A percentile compares a stretch with the other conserved stretches of the same genome.
phyloP scores from a whole-genome alignment of 1,140 invertebrate genomes.

The Cydia fagiglandana region DNA sequence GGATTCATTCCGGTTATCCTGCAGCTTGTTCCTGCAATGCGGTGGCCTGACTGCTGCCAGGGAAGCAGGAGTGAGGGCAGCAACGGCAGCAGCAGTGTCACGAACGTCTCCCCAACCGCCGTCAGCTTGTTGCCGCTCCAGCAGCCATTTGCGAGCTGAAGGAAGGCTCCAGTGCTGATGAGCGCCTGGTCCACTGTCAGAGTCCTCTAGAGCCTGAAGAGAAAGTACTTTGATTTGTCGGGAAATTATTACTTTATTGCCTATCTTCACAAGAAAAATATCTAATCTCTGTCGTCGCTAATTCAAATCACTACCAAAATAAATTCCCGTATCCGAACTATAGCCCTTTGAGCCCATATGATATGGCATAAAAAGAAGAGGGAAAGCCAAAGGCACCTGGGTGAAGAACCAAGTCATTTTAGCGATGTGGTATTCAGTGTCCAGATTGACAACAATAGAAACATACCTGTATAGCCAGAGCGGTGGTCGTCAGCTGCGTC shows the following conservation, averaged over 20 bases:
- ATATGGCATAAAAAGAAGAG: too few species aligned
- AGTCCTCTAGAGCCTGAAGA: conserved; percentile 84
- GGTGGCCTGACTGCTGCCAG: conserved; percentile 84
- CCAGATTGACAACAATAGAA: neutral
- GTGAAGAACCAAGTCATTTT: neutral
- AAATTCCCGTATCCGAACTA: too few species aligned
- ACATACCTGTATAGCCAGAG: conserved; percentile 85
- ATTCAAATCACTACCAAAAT: too few species aligned
- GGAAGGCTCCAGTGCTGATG: conserved; percentile 87
- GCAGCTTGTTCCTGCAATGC: conserved; percentile 80
- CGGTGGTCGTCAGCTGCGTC: conserved; percentile 87
- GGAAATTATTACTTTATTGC: neutral
- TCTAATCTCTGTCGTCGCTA: too few species aligned
- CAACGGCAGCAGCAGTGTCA: conserved; percentile 87
- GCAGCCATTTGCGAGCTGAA: conserved; percentile 85
- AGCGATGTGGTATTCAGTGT: neutral
- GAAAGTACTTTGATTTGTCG: neutral
- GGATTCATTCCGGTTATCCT: conserved; percentile 67
- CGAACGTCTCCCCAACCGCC: conserved; percentile 88
- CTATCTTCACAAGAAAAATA: too few species aligned
- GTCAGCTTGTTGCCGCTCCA: conserved; percentile 85
- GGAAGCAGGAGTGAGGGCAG: conserved; percentile 84
- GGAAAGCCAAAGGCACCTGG: too few species aligned
- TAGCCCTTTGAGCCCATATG: too few species aligned
- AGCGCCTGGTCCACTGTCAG: conserved; percentile 81